Evolutionary conservation across 2,113 vertebrate species (phyloP).

Genomic region (Smithornis capensis): DNA sequence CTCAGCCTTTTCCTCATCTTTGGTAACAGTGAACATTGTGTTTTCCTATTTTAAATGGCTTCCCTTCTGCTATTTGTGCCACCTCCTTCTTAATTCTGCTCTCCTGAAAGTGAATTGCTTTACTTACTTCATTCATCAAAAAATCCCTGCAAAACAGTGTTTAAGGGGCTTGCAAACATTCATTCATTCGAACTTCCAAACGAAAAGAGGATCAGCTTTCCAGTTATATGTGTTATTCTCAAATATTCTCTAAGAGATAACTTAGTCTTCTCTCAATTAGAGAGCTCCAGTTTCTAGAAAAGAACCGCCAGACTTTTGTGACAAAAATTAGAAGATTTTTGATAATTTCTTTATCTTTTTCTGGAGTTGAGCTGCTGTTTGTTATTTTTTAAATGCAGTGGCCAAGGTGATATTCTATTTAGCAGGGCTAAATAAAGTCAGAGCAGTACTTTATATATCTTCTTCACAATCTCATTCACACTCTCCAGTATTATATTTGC

Average conservation of each 20-base stretch:
- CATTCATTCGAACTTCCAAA: background rate
- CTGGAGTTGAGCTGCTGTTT: background rate
- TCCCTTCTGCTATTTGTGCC: background rate
- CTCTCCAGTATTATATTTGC: background rate
- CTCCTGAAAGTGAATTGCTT: background rate
- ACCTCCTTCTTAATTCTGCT: background rate
- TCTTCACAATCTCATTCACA: background rate
- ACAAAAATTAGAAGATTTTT: background rate
- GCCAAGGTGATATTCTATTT: background rate
- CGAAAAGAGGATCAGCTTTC: background rate
- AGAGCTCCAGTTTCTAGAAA: background rate
- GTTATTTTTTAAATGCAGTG: background rate
- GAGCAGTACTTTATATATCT: background rate
- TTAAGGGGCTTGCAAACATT: background rate
- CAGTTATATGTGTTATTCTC: background rate
- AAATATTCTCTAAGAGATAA: background rate
- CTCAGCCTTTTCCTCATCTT: no score
- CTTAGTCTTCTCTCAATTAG: background rate
- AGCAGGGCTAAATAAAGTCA: background rate
- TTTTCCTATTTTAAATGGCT: background rate
- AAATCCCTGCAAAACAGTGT: background rate
- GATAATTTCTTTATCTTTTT: background rate
- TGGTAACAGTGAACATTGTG: background rate
- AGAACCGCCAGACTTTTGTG: background rate
- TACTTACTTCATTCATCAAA: background rate